phyloP scores from a whole-genome alignment of 2,888 invertebrate species.

The Stenoptilia bipunctidactyla region DNA sequence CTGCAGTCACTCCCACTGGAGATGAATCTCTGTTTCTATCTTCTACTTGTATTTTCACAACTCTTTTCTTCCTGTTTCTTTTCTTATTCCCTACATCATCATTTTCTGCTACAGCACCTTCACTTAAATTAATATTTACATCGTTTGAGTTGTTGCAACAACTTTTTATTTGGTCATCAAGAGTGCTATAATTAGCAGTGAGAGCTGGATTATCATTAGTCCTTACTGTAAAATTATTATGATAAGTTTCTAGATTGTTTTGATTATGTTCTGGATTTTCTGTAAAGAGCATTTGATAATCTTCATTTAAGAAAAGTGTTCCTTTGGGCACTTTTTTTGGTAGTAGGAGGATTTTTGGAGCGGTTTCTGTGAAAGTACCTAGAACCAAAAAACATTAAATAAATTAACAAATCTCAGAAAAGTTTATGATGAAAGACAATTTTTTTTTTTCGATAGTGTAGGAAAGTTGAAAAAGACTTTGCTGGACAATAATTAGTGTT shows the following conservation, averaged over 20 bases:
- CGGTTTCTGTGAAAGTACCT: slow-evolving; percentile 51
- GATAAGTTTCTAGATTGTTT: slow-evolving; percentile 27
- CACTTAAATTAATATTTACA: slow-evolving; percentile 16
- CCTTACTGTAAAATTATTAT: slow-evolving; percentile 30
- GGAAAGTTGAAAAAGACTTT: too few relatives aligned
- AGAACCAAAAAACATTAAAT: slow-evolving; percentile 19
- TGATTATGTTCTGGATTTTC: slow-evolving; percentile 32
- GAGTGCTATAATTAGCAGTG: slow-evolving; percentile 16
- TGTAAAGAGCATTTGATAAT: slow-evolving; percentile 55
- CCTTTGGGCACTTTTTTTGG: slow-evolving; percentile 18
- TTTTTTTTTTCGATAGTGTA: too few relatives aligned
- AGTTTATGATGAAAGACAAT: too few relatives aligned
- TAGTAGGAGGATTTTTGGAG: slow-evolving; percentile 27
- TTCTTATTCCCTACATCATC: slow-evolving; percentile 22
- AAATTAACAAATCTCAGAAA: too few relatives aligned
- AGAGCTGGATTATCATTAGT: slow-evolving; percentile 26
- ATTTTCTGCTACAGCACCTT: slow-evolving; percentile 30
- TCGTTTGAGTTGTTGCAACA: slow-evolving; percentile 23
- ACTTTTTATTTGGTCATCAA: slow-evolving; percentile 21
- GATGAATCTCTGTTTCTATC: slow-evolving; percentile 15
- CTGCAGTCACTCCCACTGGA: neutral
- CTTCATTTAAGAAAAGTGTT: slow-evolving; percentile 30
- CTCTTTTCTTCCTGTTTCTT: slow-evolving; percentile 36
- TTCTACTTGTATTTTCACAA: slow-evolving; percentile 32
- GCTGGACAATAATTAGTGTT: too few relatives aligned